Conservation (phyloP, 2,888 invertebrate genomes). For the Torymus aiolomorphi region DNA sequence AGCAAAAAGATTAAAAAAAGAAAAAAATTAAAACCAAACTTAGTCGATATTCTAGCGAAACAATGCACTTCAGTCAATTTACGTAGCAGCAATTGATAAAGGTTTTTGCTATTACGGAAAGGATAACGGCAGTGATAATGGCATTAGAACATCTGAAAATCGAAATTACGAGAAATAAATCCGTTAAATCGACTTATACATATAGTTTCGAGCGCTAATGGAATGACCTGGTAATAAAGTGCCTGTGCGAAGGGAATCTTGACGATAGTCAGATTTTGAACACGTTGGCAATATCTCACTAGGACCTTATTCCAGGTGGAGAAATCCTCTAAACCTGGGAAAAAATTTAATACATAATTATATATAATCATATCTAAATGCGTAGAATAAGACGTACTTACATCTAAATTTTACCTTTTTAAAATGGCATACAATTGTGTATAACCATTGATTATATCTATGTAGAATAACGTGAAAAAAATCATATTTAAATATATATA, state of each 20-base stretch:
- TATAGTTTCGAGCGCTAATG: conserved; percentile 44
- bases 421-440: conserved; percentile 26
- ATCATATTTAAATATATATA: not conserved
- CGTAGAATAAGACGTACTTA: conserved; percentile 44
- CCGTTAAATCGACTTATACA: conserved; percentile 21
- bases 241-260: conserved; percentile 68
- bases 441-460: conserved; percentile 25
- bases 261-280: conserved; percentile 58
- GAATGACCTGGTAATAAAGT: conserved; percentile 68
- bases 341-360: conserved; percentile 55
- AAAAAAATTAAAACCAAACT: conserved; percentile 27
- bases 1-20: conserved; percentile 36
- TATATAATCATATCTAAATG: conserved; percentile 46
- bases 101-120: conserved; percentile 51
- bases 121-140: conserved; percentile 23
- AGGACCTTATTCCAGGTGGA: conserved; percentile 57
- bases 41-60: conserved; percentile 56
- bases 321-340: conserved; percentile 49
- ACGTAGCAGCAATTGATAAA: conserved; percentile 52
- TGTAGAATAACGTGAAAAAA: conserved; percentile 6
- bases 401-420: conserved; percentile 49
- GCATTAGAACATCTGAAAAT: conserved; percentile 24
- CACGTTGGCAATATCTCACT: conserved; percentile 66
- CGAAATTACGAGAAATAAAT: conserved; percentile 15
- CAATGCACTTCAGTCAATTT: conserved; percentile 61